phyloP scores from a whole-genome alignment of 2,113 vertebrate species.

The Fulmarus glacialis region DNA sequence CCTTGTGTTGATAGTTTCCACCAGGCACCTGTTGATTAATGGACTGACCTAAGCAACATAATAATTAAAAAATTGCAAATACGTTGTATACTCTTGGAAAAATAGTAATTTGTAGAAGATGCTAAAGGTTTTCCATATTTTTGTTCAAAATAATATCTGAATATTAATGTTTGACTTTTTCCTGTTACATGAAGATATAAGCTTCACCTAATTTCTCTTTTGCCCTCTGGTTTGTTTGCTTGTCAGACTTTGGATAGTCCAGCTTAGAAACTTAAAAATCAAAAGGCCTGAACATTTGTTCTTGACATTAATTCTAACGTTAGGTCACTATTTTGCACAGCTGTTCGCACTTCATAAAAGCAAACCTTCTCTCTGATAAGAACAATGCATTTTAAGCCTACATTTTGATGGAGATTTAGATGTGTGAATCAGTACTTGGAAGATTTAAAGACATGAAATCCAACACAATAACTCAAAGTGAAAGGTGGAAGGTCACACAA shows the following conservation, averaged over 20 bases:
- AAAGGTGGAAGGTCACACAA: constrained; percentile 7
- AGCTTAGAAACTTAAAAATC: not conserved
- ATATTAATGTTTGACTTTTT: not conserved
- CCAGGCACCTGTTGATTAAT: not conserved
- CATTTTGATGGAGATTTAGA: not conserved
- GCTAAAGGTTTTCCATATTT: not conserved
- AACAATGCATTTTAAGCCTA: constrained; percentile 7
- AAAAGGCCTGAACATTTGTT: not conserved
- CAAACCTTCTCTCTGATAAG: not conserved
- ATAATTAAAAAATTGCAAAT: not conserved
- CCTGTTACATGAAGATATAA: not conserved
- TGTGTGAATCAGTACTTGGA: not conserved
- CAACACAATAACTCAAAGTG: not conserved
- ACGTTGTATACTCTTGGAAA: not conserved
- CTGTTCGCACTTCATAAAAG: not conserved
- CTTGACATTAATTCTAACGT: not conserved
- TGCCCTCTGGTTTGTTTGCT: not conserved
- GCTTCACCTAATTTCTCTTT: not conserved
- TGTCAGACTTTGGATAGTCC: not conserved
- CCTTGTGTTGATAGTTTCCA: not conserved
- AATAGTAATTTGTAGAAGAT: not conserved
- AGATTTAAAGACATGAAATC: not conserved
- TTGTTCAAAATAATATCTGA: not conserved
- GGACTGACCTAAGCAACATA: not conserved
- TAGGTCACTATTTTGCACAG: not conserved